Conservation (phyloP, 1,140 invertebrate genomes). For the Euura saliciscinereae region DNA sequence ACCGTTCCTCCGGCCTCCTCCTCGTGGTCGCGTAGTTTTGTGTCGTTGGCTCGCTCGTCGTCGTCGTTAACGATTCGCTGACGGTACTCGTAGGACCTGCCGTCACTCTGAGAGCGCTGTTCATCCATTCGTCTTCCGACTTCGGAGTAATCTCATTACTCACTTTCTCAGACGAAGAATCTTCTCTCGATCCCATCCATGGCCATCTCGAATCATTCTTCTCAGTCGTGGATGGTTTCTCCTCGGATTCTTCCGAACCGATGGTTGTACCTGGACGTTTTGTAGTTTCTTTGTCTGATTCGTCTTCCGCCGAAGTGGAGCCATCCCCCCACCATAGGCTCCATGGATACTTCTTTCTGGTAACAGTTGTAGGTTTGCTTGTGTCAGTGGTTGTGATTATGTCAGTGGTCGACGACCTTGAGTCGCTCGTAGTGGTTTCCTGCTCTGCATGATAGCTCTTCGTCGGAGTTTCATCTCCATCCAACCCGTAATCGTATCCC, state of each 20-base stretch:
- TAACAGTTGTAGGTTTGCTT: too few relatives aligned
- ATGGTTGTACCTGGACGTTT: too few relatives aligned
- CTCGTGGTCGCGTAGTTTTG: neutral
- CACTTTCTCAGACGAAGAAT: neutral
- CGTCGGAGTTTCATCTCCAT: neutral
- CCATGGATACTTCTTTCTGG: too few relatives aligned
- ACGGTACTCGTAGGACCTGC: neutral
- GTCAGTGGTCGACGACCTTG: too few relatives aligned
- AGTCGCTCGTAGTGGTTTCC: neutral
- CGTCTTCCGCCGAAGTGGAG: too few relatives aligned
- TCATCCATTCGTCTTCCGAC: neutral
- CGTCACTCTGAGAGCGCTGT: neutral
- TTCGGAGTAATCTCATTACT: neutral
- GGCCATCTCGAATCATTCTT: too few relatives aligned
- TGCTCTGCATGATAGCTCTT: slow-evolving; percentile 5
- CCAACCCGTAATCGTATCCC: neutral
- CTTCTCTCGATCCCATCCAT: neutral
- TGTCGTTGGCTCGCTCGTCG: neutral
- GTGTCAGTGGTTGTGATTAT: too few relatives aligned
- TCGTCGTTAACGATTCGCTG: neutral
- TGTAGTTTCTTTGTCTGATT: too few relatives aligned
- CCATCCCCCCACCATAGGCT: too few relatives aligned
- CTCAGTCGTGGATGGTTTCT: too few relatives aligned
- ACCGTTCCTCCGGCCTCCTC: neutral
- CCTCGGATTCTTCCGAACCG: too few relatives aligned